Evolutionary conservation across 2,797 vertebrate species (phyloP), one percentile per base, ranked within the genome.

Genomic region (Neostethus bicornis): DNA sequence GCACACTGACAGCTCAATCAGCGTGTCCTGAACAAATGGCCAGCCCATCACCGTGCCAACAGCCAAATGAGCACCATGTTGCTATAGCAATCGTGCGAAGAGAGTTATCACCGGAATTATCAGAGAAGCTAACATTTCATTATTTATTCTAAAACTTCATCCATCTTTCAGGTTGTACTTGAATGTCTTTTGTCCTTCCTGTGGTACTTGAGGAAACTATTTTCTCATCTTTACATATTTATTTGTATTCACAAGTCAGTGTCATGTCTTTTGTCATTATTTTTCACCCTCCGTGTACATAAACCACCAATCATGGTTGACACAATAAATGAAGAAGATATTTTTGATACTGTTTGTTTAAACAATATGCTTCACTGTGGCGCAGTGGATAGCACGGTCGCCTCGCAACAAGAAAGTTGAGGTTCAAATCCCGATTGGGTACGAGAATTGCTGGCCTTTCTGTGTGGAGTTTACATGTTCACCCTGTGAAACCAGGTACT

Each of bases 1-100:
- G 78, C 39, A 51, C 25, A 39, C 35, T 84, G 85, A 87, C 81
- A 85, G 79, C 85, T 86, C 81, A 88, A 91, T 85, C 87, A 88
- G 77, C 42, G 58, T 56, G 75, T 78, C 70, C 70, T 75, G 68
- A 81, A 83, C 69, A 65, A 79, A 87, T 84, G 79, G 82, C 79
- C 72, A 6, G 65, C 58, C 67, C 66, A 64, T 77, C 68, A 26
- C 47, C 1, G 68, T 73, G 83, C 84, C 81, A 81, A 65, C 62
- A 77, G 73, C 63, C 47, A 67, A 84, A 73, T 61, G 76, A 75
- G 76, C 52, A 77, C 34, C 11, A 76, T 81, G 85, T 83, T 86
- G 86, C 85, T 79, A 81, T 81, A 83, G 82, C 34, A 65, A 88
- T 81, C 72, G 55, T 23, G 51, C 25, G n/a, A 55, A 57, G 75